Base-by-base conservation (phyloP, 1,140 invertebrate genomes). In the Lucilia cuprina region DNA sequence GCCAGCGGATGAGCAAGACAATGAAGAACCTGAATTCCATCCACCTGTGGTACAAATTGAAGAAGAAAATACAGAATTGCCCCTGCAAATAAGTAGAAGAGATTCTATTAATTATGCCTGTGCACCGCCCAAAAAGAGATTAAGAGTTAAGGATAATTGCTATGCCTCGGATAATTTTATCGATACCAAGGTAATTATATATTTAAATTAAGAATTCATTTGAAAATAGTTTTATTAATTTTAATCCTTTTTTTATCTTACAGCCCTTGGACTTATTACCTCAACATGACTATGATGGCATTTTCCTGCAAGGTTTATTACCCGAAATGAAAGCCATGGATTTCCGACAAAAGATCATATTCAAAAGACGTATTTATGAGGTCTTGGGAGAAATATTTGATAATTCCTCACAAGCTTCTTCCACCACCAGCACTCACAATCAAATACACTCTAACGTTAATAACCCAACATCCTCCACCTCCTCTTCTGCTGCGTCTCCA, bases 281-380 rank as follows among this genome's bases (percentile, higher is more conserved):
- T 2, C 83, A 84, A 30, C 30, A 85, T 5, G 86, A 90, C 17
- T 88, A 86, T 21, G 89, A 90, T 87, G 87, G 87, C n/a, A 86
- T 86, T 14, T 90, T 90, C 34, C 84, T 90, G 21, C 88, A 89
- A 84, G 86, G 88, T 30, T 74, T 90, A 5, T 86, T 87, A 8
- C 88, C 89, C 30, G 89, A 90, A 84, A 88, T 90, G 80, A 85
- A 87, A 9, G 86, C 85, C 19, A 90, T 90, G 89, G 85, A 87
- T 75, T 89, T 88, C 47, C 85, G 86, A 47, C 87, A 90, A 74
- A 90, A 90, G 82, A 85, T 90, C 8, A 82, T 84, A n/a, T 90
- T 90, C 25, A 90, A 90, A 82, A 86, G 88, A 2, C 86, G 89
- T 35, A 86, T 90, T 2, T 90, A 90, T 55, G 88, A 88, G 35